Percentiles rank a stretch among this genome's conserved stretches.
phyloP scores from a whole-genome alignment of 2,888 invertebrate species.

The Acrocyrtus sp. region DNA sequence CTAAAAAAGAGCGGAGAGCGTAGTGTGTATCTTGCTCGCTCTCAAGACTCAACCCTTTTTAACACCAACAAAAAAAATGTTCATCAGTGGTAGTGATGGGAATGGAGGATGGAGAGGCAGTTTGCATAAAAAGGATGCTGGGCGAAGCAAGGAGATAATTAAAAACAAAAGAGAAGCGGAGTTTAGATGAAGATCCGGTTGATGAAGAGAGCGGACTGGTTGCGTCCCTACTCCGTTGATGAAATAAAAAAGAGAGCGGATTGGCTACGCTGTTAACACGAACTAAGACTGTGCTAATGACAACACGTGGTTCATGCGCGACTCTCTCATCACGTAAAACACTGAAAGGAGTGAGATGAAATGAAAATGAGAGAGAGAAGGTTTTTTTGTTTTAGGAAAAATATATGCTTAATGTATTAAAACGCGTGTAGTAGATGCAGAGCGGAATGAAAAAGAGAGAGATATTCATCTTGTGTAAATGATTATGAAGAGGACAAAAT shows the following conservation, averaged over 20 bases:
- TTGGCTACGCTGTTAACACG: slow-evolving; percentile 56
- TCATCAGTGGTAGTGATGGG: no score
- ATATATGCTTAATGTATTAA: no score
- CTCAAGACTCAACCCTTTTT: slow-evolving; percentile 40
- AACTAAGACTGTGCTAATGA: slow-evolving; percentile 62
- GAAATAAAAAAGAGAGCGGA: slow-evolving; percentile 53
- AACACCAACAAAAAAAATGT: no score
- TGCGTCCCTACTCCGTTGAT: no score
- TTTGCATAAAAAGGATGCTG: no score
- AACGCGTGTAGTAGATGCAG: no score
- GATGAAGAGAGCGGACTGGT: slow-evolving; percentile 15
- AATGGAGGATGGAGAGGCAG: no score
- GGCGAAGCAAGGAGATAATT: slow-evolving; percentile 63
- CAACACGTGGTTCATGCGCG: slow-evolving; percentile 63
- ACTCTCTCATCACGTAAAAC: no score
- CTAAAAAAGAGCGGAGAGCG: slow-evolving; percentile 12
- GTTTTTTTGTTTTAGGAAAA: no score
- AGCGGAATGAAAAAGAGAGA: background rate
- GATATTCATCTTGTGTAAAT: background rate
- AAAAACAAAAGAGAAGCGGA: slow-evolving; percentile 57
- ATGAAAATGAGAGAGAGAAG: no score
- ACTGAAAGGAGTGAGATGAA: no score
- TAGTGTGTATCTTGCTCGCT: slow-evolving; percentile 23
- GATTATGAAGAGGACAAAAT: no score
- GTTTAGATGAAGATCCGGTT: slow-evolving; percentile 52